Conservation (phyloP, 2,797 vertebrate genomes). For the Macroramphosus scolopax region DNA sequence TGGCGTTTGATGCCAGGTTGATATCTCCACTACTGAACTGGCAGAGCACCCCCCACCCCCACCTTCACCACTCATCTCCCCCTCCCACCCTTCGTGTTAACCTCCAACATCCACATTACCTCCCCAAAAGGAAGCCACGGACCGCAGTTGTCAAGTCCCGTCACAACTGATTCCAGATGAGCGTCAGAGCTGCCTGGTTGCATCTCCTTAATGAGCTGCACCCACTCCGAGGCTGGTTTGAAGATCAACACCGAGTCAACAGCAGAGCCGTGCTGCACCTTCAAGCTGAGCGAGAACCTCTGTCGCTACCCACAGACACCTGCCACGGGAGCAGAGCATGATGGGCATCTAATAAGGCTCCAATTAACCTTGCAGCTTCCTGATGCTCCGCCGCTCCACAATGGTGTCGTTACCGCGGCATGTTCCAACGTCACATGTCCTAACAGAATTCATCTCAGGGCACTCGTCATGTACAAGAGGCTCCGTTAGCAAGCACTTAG, state of each 20-base stretch:
- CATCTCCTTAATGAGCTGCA: slow-evolving; percentile 50
- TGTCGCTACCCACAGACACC: too few relatives aligned
- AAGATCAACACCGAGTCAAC: slow-evolving; percentile 21
- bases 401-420: too few relatives aligned
- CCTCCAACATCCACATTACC: slow-evolving; percentile 9
- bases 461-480: too few relatives aligned
- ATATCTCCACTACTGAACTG: slow-evolving; percentile 64
- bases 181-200: slow-evolving; percentile 27
- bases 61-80: slow-evolving; percentile 22
- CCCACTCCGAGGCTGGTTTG: slow-evolving; percentile 22
- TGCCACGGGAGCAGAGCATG: slow-evolving; percentile 46
- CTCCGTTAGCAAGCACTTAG: too few relatives aligned
- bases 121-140: slow-evolving; percentile 32
- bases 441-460: too few relatives aligned
- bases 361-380: slow-evolving; percentile 27
- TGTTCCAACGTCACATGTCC: too few relatives aligned
- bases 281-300: too few relatives aligned
- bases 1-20: slow-evolving; percentile 69
- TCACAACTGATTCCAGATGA: slow-evolving; percentile 41
- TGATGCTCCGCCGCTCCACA: slow-evolving; percentile 2
- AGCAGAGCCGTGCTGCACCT: slow-evolving; percentile 9
- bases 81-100: background rate
- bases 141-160: slow-evolving; percentile 26
- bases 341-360: slow-evolving; percentile 51
- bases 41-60: slow-evolving; percentile 38